Conservation (phyloP, 2,888 invertebrate genomes). For the Diaphora mendica region DNA sequence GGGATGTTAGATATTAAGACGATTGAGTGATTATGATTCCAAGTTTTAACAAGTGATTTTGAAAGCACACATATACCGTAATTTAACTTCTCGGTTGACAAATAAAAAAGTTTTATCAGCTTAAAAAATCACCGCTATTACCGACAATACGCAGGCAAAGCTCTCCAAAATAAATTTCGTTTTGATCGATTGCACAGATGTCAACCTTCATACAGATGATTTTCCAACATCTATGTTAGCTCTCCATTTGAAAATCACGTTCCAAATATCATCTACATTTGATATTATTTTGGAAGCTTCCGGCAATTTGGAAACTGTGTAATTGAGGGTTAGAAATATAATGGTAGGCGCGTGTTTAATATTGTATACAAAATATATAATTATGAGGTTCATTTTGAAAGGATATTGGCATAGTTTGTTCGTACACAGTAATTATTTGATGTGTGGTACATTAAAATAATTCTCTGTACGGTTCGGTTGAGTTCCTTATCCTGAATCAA, state of each 20-base stretch:
- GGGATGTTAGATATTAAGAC: background rate
- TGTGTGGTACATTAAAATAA: background rate
- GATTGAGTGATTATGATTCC: no score
- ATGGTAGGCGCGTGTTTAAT: background rate
- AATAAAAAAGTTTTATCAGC: no score
- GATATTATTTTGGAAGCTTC: constrained; percentile 24
- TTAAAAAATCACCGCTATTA: no score
- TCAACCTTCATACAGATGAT: constrained; percentile 31
- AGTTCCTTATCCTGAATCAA: background rate
- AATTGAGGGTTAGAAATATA: constrained; percentile 10
- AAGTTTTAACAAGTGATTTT: background rate
- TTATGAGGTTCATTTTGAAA: background rate
- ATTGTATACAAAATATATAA: constrained; percentile 5
- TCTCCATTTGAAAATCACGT: constrained; percentile 7
- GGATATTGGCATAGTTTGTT: background rate
- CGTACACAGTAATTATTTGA: background rate
- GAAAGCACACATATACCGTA: background rate
- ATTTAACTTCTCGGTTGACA: background rate
- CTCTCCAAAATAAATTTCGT: constrained; percentile 24
- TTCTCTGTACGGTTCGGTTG: background rate
- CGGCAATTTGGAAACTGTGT: constrained; percentile 25
- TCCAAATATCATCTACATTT: background rate
- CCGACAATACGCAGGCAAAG: no score
- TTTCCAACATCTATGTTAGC: constrained; percentile 22
- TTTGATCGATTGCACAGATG: constrained; percentile 32